Evolutionary conservation across 2,888 invertebrate genomes (phyloP), one percentile per base, ranked within the genome.

Genomic region (Drosophila lacicola): DNA sequence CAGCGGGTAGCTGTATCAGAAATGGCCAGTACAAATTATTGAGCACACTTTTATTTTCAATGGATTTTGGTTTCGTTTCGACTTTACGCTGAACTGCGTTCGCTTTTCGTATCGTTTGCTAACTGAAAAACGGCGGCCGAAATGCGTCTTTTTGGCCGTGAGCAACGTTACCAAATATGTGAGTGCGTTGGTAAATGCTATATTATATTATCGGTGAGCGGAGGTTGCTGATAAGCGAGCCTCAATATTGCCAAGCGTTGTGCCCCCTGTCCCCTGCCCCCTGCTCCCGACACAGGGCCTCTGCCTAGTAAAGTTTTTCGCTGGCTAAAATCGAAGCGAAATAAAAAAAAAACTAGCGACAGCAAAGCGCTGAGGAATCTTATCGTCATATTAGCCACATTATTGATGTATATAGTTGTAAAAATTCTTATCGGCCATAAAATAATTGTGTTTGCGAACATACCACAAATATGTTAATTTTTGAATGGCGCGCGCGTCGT

Each of bases 101-200:
- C 87, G 83, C 70, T 80, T 58, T 86, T 83, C 89, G 83, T 78
- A 74, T 83, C 89, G 83, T 86, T 83, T 68, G 80, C 60, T 68
- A 76, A 88, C 87, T 83, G 78, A 88, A 74, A 54, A 50, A 34
- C 56, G 45, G 33, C 33, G 49, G 55, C 13, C 21, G 21, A 51
- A 53, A 55, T 69, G 21, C 47, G 53, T 61, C 62, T 69, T 67
- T 68, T 70, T 61, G 74, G 70, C 62, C 60, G 34, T 44, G 56
- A 44, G 53, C 46, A 39, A 25, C 55, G 71, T 65, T 74, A 80
- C 72, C 77, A 79, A 79, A 82, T 87, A 63, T 63, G 34, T 44
- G 84, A 51, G 46, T 51, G 54, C 51, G 57, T 68, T 50, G 73
- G 66, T 79, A 82, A 76, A 76, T 66, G 75, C 61, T 19, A 53